A percentile compares a stretch with the other conserved stretches of the same genome.
phyloP scores from a whole-genome alignment of 30 jellyfish, hydroid and myxozoan species.

The Aurelia aurita region DNA sequence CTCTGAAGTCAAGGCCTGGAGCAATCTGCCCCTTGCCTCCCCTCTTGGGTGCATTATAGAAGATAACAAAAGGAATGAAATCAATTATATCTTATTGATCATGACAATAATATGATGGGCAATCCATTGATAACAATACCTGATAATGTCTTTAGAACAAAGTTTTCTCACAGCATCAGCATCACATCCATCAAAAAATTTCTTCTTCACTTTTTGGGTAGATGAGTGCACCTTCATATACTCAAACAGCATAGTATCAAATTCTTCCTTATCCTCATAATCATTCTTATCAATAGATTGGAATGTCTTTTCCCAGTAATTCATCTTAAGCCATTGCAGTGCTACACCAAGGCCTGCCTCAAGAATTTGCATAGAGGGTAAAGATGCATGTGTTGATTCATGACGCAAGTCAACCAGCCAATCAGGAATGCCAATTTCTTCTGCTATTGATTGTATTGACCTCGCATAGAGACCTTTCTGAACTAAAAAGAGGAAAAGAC shows the following conservation, averaged over 20 bases:
- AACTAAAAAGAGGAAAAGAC: conserved; percentile 3
- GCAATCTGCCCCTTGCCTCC: no score
- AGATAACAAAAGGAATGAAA: no score
- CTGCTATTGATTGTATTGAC: conserved; percentile 89
- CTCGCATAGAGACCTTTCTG: conserved; percentile 95
- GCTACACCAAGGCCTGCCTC: conserved; percentile 65
- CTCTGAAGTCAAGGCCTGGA: no score
- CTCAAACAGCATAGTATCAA: conserved; percentile 21
- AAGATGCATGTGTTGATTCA: conserved; percentile 87
- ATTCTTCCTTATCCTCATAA: background rate
- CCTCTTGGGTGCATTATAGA: no score
- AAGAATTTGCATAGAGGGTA: conserved; percentile 78
- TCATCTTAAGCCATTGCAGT: conserved; percentile 70
- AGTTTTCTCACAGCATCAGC: background rate
- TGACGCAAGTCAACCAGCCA: conserved; percentile 97
- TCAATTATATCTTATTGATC: no score
- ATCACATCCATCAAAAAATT: background rate
- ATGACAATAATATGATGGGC: no score
- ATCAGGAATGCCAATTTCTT: conserved; percentile 85
- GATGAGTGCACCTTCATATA: conserved; percentile 25
- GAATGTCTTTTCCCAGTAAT: conserved; percentile 82
- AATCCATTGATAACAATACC: background rate
- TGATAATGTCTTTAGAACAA: background rate
- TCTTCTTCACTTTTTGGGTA: background rate
- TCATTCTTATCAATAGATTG: background rate